Evolutionary conservation across 2,888 invertebrate genomes (phyloP).

Genomic region (Orthosia incerta): DNA sequence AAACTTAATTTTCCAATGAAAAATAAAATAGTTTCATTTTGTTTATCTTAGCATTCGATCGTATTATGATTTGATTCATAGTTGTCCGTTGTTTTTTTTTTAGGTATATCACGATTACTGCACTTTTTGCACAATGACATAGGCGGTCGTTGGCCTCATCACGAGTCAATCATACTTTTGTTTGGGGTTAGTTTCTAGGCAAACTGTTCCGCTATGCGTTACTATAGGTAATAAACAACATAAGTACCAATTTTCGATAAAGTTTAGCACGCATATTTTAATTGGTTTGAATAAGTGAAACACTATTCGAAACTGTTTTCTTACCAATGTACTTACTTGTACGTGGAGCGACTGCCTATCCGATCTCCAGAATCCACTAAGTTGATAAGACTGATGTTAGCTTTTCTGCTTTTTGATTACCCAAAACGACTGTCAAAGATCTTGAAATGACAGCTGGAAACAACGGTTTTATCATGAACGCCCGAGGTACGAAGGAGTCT

Average conservation of each 20-base stretch:
- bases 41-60: neutral
- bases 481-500: too few species aligned
- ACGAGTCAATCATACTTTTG: neutral
- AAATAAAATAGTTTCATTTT: neutral
- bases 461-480: too few species aligned
- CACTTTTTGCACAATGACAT: slow-evolving; percentile 37
- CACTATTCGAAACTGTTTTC: neutral
- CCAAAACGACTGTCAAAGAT: too few species aligned
- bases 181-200: neutral
- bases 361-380: too few species aligned
- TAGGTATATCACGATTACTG: slow-evolving; percentile 23
- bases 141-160: slow-evolving; percentile 36
- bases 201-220: neutral
- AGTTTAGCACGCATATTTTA: neutral
- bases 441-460: too few species aligned
- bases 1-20: neutral
- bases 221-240: neutral
- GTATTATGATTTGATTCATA: slow-evolving; percentile 1
- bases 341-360: too few species aligned
- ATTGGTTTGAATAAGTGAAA: neutral
- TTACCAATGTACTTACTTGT: too few species aligned
- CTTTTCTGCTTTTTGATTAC: too few species aligned
- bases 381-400: too few species aligned
- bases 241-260: neutral
- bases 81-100: slow-evolving; percentile 9